Evolutionary conservation across 2,888 invertebrate genomes (phyloP).

Genomic region (Criorhina ranunculi): DNA sequence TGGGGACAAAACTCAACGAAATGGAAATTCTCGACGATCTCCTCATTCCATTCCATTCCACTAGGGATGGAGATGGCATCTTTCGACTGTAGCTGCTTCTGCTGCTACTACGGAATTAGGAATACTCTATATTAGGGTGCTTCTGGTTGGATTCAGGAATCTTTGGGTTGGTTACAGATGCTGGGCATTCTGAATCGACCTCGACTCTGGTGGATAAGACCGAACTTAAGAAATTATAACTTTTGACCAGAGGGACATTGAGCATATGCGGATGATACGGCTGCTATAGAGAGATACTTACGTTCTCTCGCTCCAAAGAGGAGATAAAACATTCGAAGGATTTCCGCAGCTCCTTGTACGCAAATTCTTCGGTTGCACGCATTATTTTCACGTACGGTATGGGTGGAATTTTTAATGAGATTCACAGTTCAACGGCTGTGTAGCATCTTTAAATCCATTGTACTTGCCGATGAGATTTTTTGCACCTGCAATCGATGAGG

Average conservation of each 20-base stretch:
- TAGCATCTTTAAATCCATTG: conserved; percentile 62
- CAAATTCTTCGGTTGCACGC: conserved; percentile 77
- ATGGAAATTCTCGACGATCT: conserved; percentile 71
- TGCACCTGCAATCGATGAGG: conserved; percentile 66
- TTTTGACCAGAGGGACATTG: conserved; percentile 63
- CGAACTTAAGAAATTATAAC: conserved; percentile 67
- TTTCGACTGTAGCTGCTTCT: no score
- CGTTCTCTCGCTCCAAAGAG: conserved; percentile 38
- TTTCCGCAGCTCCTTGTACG: conserved; percentile 75
- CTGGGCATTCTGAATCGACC: conserved; percentile 33
- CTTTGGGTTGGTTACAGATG: conserved; percentile 39
- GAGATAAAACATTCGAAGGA: conserved; percentile 64
- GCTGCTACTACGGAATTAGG: conserved; percentile 46
- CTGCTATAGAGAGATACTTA: conserved; percentile 15
- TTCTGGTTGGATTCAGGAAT: conserved; percentile 53
- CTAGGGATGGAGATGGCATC: conserved; percentile 59
- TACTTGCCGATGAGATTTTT: conserved; percentile 70
- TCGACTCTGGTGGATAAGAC: conserved; percentile 40
- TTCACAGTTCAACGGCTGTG: conserved; percentile 56
- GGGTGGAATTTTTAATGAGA: conserved; percentile 75
- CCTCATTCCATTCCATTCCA: conserved; percentile 61
- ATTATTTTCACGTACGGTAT: conserved; percentile 76
- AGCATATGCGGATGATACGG: conserved; percentile 12
- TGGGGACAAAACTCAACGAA: conserved; percentile 72
- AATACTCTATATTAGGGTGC: conserved; percentile 76